These are phyloP conservation scores for Synanthedon andrenaeformis DNA, from an alignment of 2,888 invertebrate species.

Conservation along the genomic window DNA sequence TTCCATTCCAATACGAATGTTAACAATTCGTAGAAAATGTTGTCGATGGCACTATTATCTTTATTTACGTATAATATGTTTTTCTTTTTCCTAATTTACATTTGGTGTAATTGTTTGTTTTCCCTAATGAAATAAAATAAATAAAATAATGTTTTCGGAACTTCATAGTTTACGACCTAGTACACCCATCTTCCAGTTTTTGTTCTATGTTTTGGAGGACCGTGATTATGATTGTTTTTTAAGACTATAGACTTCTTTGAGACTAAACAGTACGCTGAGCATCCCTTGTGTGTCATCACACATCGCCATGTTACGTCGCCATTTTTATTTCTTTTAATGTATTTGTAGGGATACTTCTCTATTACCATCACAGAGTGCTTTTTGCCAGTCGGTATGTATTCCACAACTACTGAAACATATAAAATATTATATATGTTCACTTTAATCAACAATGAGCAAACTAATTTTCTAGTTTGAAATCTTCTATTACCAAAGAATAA, in stretches of 20 bases:
- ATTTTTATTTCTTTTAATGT: constrained; percentile 19
- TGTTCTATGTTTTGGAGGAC: constrained; percentile 20
- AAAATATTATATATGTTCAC: background rate
- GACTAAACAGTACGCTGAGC: constrained; percentile 19
- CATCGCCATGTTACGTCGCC: constrained; percentile 30
- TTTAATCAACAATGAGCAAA: too few species aligned
- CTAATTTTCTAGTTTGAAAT: too few species aligned
- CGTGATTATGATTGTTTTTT: constrained; percentile 16
- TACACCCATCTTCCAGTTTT: constrained; percentile 6
- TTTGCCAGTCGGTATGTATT: constrained; percentile 19
- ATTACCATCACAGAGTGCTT: constrained; percentile 27
- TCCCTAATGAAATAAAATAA: too few species aligned
- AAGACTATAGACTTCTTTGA: constrained; percentile 12
- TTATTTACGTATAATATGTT: too few species aligned
- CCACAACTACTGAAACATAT: constrained; percentile 12
- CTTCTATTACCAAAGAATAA: too few species aligned
- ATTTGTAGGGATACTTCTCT: constrained; percentile 24
- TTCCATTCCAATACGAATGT: too few species aligned
- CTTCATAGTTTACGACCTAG: too few species aligned
- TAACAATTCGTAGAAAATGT: too few species aligned
- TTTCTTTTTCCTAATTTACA: too few species aligned
- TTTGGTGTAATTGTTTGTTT: too few species aligned
- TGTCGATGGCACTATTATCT: too few species aligned
- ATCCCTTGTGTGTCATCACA: constrained; percentile 27
- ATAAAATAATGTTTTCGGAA: too few species aligned